Evolutionary conservation across 2,797 vertebrate species (phyloP).

Genomic region (Scolopax rusticola): DNA sequence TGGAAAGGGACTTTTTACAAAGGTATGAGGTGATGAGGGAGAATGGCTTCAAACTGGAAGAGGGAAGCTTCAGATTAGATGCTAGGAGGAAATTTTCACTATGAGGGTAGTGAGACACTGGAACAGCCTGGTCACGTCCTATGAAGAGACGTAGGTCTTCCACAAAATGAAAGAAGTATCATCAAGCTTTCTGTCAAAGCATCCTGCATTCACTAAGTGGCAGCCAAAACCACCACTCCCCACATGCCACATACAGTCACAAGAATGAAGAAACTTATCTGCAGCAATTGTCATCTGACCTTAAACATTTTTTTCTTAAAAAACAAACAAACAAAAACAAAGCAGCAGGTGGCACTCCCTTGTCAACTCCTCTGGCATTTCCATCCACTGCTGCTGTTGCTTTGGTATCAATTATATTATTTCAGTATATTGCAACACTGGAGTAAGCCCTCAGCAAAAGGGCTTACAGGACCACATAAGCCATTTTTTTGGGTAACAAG

Average conservation of each 20-base stretch:
- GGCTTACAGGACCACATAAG: not conserved
- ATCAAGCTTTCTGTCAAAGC: not conserved
- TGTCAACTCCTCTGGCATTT: not conserved
- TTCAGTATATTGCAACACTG: not conserved
- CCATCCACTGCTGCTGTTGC: not conserved
- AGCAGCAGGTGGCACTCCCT: too few relatives aligned
- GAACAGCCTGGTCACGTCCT: too few relatives aligned
- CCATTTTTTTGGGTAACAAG: not conserved
- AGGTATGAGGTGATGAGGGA: too few relatives aligned
- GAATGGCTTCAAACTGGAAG: too few relatives aligned
- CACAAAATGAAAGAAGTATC: not conserved
- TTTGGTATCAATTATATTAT: not conserved
- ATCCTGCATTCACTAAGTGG: fast-evolving
- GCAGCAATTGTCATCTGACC: not conserved
- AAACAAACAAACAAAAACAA: not conserved
- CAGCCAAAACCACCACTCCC: not conserved
- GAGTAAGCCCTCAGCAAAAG: not conserved
- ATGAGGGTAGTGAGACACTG: too few relatives aligned
- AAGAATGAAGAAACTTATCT: not conserved
- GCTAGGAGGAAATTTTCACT: too few relatives aligned
- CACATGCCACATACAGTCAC: not conserved
- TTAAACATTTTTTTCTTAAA: not conserved
- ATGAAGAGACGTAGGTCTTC: fast-evolving
- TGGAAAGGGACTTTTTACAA: too few relatives aligned
- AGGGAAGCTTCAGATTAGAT: too few relatives aligned